Evolutionary conservation across 2,888 invertebrate species (phyloP).

Genomic region (Apamea crenata): DNA sequence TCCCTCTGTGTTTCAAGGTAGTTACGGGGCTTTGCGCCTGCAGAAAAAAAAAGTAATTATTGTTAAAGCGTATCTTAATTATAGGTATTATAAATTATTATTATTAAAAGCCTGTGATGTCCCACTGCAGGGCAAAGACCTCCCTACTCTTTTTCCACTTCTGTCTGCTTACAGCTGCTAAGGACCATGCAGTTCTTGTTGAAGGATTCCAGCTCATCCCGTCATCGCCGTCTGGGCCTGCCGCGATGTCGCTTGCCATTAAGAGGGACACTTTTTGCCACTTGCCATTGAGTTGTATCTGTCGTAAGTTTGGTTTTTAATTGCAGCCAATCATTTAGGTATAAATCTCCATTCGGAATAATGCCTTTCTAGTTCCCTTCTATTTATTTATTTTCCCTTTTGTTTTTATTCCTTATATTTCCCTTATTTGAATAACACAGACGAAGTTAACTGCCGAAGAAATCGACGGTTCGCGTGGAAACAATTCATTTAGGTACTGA

Average conservation of each 20-base stretch:
- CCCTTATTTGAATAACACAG: conserved; percentile 12
- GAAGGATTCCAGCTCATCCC: not conserved
- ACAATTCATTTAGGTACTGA: conserved; percentile 20
- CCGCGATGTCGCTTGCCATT: not conserved
- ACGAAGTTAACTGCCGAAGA: conserved; percentile 8
- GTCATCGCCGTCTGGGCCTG: not conserved
- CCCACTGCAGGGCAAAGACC: not conserved
- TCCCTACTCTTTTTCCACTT: too few species aligned
- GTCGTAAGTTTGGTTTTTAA: conserved; percentile 19
- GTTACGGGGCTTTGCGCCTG: not conserved
- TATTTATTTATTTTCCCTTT: too few species aligned
- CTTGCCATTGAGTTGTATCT: too few species aligned
- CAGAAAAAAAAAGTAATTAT: conserved; percentile 10
- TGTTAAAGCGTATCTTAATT: conserved; percentile 31
- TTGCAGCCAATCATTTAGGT: conserved; percentile 29
- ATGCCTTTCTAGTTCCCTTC: not conserved
- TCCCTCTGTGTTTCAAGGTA: not conserved
- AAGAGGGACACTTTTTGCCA: too few species aligned
- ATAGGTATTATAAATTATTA: too few species aligned
- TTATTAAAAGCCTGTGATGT: not conserved
- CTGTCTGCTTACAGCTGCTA: not conserved
- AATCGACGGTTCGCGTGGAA: conserved; percentile 32
- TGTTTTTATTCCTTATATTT: too few species aligned
- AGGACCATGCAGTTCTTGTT: too few species aligned
- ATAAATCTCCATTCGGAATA: not conserved